Evolutionary conservation across 2,888 invertebrate genomes (phyloP).

Genomic region (Hydropsyche betteni): DNA sequence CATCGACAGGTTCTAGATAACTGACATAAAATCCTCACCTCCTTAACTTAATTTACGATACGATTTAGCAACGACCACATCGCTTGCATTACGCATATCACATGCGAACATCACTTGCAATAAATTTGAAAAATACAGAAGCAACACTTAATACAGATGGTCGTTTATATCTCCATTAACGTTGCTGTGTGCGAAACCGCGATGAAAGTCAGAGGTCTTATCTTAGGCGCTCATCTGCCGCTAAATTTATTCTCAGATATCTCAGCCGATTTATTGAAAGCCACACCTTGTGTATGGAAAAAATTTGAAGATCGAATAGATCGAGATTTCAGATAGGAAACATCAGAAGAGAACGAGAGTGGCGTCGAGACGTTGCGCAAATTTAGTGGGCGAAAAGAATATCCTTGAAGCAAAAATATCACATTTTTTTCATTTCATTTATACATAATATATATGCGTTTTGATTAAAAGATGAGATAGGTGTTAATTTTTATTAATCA

Average conservation of each 20-base stretch:
- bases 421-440: neutral
- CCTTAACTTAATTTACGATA: no score
- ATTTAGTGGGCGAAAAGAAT: neutral
- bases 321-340: neutral
- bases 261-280: constrained; percentile 1
- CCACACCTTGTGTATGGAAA: neutral
- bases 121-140: no score
- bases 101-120: no score
- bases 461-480: constrained; percentile 20
- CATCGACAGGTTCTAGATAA: no score
- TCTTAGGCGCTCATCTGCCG: neutral
- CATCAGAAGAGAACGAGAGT: neutral
- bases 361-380: neutral
- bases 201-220: constrained; percentile 25
- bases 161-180: constrained; percentile 28
- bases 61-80: no score
- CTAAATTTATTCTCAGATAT: constrained; percentile 22
- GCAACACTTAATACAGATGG: no score
- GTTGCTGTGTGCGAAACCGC: neutral
- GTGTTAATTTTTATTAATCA: constrained; percentile 31
- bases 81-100: no score
- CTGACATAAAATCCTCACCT: no score
- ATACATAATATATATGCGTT: constrained; percentile 1
- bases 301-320: neutral
- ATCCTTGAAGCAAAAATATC: constrained; percentile 9